These are phyloP conservation scores for Philopotamus ludificatus DNA, from an alignment of 1,140 invertebrate species.

Conservation along the genomic window DNA sequence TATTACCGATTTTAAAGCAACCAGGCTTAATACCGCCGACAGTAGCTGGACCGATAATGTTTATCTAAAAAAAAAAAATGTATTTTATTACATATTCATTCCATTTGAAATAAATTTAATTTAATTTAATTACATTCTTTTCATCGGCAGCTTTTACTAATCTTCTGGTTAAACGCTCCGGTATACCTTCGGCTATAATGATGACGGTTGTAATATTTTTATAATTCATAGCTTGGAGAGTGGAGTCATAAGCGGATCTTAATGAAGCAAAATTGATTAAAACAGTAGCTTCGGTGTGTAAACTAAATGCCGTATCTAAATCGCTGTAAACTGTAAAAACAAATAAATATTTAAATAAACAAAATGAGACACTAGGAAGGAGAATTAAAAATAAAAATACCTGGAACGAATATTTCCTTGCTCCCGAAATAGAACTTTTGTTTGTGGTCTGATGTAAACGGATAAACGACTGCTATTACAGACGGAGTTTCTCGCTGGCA, in stretches of 20 bases:
- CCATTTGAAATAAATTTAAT: neutral
- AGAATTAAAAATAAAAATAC: slow-evolving; percentile 45
- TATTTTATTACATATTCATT: too few relatives aligned
- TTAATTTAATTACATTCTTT: slow-evolving; percentile 66
- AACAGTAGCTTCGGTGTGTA: slow-evolving; percentile 93
- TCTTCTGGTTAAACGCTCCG: slow-evolving; percentile 96
- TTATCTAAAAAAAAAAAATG: slow-evolving; percentile 57
- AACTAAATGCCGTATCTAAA: slow-evolving; percentile 94
- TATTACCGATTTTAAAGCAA: slow-evolving; percentile 99
- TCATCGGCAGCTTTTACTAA: slow-evolving; percentile 80
- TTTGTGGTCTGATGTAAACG: slow-evolving; percentile 98
- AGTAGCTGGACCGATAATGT: slow-evolving; percentile 95
- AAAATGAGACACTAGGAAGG: neutral
- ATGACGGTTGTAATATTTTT: slow-evolving; percentile 95
- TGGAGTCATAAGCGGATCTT: slow-evolving; percentile 96
- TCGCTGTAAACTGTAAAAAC: slow-evolving; percentile 86
- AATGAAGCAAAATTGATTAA: slow-evolving; percentile 99
- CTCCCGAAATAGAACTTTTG: slow-evolving; percentile 99
- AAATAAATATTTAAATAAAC: slow-evolving; percentile 31
- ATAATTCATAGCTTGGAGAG: slow-evolving; percentile 89
- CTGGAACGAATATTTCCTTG: slow-evolving; percentile 91
- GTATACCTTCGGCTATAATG: slow-evolving; percentile 99
- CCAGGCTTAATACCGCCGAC: slow-evolving; percentile 98
- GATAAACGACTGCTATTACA: slow-evolving; percentile 96
- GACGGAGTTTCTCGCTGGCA: slow-evolving; percentile 85